Conservation (phyloP, 2,888 invertebrate genomes). For the Nomada ruficornis region DNA sequence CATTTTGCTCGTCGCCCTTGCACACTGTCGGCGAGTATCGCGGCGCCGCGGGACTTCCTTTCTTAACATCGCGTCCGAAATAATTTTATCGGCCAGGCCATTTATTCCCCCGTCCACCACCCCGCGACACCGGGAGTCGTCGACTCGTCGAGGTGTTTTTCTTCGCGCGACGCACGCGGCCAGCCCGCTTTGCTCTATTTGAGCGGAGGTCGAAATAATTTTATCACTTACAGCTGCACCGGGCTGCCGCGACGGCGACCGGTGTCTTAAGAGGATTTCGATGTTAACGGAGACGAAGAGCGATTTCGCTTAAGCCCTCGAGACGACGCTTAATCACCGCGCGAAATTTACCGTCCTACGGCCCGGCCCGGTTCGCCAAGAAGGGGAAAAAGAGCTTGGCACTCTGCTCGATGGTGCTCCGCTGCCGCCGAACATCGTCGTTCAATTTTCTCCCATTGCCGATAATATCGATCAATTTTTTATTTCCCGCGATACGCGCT, state of each 20-base stretch:
- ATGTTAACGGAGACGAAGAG: constrained; percentile 73
- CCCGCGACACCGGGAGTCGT: constrained; percentile 9
- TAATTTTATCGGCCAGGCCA: constrained; percentile 65
- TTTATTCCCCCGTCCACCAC: constrained; percentile 54
- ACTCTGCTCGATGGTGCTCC: constrained; percentile 12
- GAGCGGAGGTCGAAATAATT: constrained; percentile 73
- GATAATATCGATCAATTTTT: constrained; percentile 25
- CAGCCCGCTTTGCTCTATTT: constrained; percentile 66
- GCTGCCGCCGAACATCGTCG: not conserved
- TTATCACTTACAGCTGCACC: constrained; percentile 73
- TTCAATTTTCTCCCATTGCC: not conserved
- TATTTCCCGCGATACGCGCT: not conserved
- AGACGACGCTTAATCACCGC: constrained; percentile 72
- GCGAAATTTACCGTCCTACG: constrained; percentile 71
- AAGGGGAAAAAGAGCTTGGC: constrained; percentile 44
- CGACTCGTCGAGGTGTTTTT: constrained; percentile 44
- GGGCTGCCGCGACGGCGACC: constrained; percentile 47
- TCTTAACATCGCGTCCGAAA: constrained; percentile 69
- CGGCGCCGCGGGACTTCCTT: constrained; percentile 50
- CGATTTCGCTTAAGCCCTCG: constrained; percentile 72
- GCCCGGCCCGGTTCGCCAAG: constrained; percentile 23
- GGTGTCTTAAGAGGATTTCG: constrained; percentile 72
- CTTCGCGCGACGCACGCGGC: constrained; percentile 18
- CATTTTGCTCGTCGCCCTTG: not conserved
- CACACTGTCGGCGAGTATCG: constrained; percentile 18